phyloP scores from a whole-genome alignment of 2,113 vertebrate genomes.

The Apteryx owenii region DNA sequence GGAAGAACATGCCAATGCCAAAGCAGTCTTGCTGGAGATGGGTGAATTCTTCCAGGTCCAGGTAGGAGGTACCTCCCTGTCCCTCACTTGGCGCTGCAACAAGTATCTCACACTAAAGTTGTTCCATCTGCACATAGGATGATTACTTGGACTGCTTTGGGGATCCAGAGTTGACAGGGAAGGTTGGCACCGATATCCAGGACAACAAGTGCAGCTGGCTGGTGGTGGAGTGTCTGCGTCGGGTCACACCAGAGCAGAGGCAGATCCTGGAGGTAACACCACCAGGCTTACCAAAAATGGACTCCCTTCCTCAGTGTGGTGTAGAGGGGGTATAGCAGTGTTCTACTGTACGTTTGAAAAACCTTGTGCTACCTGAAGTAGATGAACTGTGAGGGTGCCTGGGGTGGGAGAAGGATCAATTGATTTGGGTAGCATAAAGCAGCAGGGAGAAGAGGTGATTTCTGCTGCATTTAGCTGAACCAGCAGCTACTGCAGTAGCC shows the following conservation, averaged over 20 bases:
- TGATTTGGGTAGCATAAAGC: rapidly evolving
- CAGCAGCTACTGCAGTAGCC: rapidly evolving
- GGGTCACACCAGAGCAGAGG: slow-evolving; percentile 82
- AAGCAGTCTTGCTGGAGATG: slow-evolving; percentile 91
- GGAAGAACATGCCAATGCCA: slow-evolving; percentile 86
- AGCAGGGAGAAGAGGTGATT: background rate
- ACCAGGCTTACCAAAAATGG: rapidly evolving
- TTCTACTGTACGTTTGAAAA: rapidly evolving
- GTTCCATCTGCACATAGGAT: slow-evolving; percentile 75
- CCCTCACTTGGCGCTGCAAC: too few species aligned
- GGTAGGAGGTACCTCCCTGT: slow-evolving; percentile 62
- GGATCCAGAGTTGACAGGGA: slow-evolving; percentile 89
- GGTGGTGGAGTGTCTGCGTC: slow-evolving; percentile 87
- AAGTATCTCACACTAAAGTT: background rate
- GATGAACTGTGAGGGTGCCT: background rate
- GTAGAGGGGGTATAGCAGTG: rapidly evolving
- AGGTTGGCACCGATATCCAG: slow-evolving; percentile 96
- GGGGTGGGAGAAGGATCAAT: background rate
- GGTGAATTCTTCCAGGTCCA: slow-evolving; percentile 98
- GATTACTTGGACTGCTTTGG: slow-evolving; percentile 95
- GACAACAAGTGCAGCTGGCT: slow-evolving; percentile 99
- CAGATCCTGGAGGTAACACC: slow-evolving; percentile 83
- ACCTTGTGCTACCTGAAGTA: rapidly evolving
- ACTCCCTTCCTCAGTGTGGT: rapidly evolving
- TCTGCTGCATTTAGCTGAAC: rapidly evolving